phyloP scores from a whole-genome alignment of 2,113 vertebrate genomes.

The Echinops telfairi region DNA sequence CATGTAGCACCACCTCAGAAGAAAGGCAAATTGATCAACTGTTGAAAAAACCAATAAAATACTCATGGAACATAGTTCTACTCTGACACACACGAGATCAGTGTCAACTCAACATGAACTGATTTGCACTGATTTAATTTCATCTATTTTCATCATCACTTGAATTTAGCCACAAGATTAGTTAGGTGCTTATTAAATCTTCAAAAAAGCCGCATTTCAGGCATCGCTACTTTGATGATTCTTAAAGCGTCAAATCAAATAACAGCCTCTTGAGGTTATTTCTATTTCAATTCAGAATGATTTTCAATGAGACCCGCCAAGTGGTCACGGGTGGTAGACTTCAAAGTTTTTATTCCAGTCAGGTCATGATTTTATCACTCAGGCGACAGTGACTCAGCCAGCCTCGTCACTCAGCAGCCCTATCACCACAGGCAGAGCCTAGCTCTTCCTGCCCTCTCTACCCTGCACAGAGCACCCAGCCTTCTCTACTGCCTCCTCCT shows the following conservation, averaged over 20 bases:
- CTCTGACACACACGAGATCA: neutral
- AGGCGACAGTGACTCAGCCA: neutral
- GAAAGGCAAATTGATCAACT: neutral
- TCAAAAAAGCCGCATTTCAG: constrained; percentile 29
- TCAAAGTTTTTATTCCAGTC: neutral
- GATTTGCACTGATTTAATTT: neutral
- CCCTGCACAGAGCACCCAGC: neutral
- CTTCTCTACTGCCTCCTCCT: neutral
- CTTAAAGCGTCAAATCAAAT: constrained; percentile 23
- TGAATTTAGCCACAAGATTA: constrained; percentile 29
- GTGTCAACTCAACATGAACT: neutral
- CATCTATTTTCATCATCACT: neutral
- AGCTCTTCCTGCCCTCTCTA: neutral
- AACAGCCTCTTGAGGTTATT: neutral
- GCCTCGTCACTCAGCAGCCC: too few relatives aligned
- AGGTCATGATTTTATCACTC: neutral
- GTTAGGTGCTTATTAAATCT: neutral
- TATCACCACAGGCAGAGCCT: accelerated
- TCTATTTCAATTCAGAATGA: neutral
- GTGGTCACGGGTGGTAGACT: neutral
- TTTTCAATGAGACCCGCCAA: neutral
- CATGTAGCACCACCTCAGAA: neutral
- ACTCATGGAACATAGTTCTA: neutral
- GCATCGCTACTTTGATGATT: neutral
- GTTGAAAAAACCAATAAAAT: neutral